Percentiles rank a stretch among this genome's conserved stretches.
phyloP scores from a whole-genome alignment of 2,113 vertebrate species.

The Thunnus thynnus region DNA sequence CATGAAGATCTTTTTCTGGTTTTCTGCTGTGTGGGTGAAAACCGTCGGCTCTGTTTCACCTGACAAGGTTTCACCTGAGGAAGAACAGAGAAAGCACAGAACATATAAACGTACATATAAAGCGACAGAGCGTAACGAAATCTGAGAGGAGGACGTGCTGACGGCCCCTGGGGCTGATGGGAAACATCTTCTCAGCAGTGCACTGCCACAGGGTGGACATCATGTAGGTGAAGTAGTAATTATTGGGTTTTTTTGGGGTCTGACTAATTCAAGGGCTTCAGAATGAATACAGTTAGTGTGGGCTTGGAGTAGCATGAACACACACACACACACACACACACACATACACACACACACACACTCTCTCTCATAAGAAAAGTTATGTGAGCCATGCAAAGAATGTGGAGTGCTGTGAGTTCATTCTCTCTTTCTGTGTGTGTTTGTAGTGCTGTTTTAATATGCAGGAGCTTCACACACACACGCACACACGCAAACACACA shows the following conservation, averaged over 20 bases:
- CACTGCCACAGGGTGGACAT: constrained; percentile 43
- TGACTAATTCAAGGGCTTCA: constrained; percentile 65
- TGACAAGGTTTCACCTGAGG: not conserved
- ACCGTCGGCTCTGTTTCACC: too few relatives aligned
- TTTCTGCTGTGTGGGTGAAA: not conserved
- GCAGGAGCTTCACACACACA: too few relatives aligned
- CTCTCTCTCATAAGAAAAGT: constrained; percentile 36
- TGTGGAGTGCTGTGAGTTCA: constrained; percentile 53
- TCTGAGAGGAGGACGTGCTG: not conserved
- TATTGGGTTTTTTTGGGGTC: constrained; percentile 59
- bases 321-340: not conserved
- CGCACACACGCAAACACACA: not conserved
- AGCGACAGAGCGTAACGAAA: not conserved
- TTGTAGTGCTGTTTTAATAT: not conserved
- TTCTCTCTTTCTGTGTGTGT: constrained; percentile 14
- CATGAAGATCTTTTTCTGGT: too few relatives aligned
- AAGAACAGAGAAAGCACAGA: not conserved
- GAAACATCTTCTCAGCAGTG: constrained; percentile 26
- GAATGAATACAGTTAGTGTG: constrained; percentile 61
- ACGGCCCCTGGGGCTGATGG: constrained; percentile 16
- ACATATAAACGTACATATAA: not conserved
- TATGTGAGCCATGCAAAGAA: constrained; percentile 75
- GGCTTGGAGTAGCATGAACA: constrained; percentile 22
- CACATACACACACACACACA: constrained; percentile 13
- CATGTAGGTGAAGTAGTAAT: constrained; percentile 62